phyloP scores from a whole-genome alignment of 2,888 invertebrate species.

The Agonum fuliginosum region DNA sequence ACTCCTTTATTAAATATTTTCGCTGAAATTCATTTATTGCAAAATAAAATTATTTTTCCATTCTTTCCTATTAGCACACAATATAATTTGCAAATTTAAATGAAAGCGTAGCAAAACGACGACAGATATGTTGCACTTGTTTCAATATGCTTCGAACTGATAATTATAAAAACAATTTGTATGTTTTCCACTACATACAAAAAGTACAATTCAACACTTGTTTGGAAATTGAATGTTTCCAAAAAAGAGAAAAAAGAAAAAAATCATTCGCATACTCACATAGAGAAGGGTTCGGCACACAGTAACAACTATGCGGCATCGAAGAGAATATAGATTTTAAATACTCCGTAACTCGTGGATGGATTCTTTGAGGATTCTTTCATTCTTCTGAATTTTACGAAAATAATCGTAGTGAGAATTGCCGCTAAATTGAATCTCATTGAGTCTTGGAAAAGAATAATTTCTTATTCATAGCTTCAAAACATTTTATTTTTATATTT shows the following conservation, averaged over 20 bases:
- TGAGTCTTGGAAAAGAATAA: too few relatives aligned
- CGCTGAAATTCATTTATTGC: slow-evolving; percentile 15
- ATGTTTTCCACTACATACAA: slow-evolving; percentile 41
- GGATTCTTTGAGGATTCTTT: too few relatives aligned
- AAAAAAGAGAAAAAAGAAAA: slow-evolving; percentile 45
- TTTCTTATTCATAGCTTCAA: too few relatives aligned
- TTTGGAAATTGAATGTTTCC: slow-evolving; percentile 58
- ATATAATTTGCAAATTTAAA: slow-evolving; percentile 53
- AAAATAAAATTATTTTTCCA: slow-evolving; percentile 11
- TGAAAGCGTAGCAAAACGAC: slow-evolving; percentile 8
- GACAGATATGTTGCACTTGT: slow-evolving; percentile 24
- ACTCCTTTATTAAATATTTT: slow-evolving; percentile 8
- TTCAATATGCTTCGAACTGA: slow-evolving; percentile 41
- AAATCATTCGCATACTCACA: slow-evolving; percentile 51
- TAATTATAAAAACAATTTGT: slow-evolving; percentile 58
- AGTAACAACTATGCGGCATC: slow-evolving; percentile 11
- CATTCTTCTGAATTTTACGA: too few relatives aligned
- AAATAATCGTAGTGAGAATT: too few relatives aligned
- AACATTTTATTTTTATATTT: too few relatives aligned
- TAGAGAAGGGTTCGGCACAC: neutral
- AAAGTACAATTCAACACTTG: slow-evolving; percentile 54
- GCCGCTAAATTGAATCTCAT: too few relatives aligned
- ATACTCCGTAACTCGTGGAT: neutral
- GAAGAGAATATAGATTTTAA: neutral
- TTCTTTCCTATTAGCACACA: slow-evolving; percentile 34